Evolutionary conservation across 2,113 vertebrate species (phyloP), one percentile per base, ranked within the genome.

Genomic region (Dasyurus viverrinus): DNA sequence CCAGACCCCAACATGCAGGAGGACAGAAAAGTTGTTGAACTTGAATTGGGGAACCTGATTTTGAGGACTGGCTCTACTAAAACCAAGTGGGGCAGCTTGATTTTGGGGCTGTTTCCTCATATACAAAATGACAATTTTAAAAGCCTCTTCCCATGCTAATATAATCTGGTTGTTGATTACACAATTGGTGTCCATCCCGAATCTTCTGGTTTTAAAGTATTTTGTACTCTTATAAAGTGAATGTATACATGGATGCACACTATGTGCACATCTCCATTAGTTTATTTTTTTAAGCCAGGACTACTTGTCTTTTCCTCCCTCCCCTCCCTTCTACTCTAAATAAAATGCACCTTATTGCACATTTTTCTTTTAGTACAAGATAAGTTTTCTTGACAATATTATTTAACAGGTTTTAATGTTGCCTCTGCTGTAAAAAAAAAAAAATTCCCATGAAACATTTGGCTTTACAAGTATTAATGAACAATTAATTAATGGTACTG

Each of bases 371-470:
- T 95, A 95, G 96, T 97, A 98, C 97, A 98, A 98, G 68, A 98
- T 97, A 98, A 98, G 98, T 96, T 98, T 96, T 94, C 95, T 97
- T 98, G 97, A 97, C 96, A 96, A 96, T 98, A 97, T 26, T 97
- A 98, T 98, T 98, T 98, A 98, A 97, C 96, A 97, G 96, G 97
- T 94, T 98, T 98, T 98, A 99, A 99, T 98, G 98, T 93, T 97
- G 95, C 98, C 96, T 98, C 97, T 98, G 97, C 96, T 98, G 98
- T 98, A 98, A 98, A 98, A 98, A 98, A 98, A 98, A 97, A 98
- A 98, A 98, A 95, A 97, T 98, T 96, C 96, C 97, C 98, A 97
- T 2, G 96, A 97, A 97, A 98, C 97, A 97, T 97, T 97, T 98
- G 98, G 98, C 97, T 98, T 98, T 98, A 98, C 98, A 98, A 91